Evolutionary conservation across 2,888 invertebrate species (phyloP), one percentile per base, ranked within the genome.

Genomic region (Nemotelus nigrinus): DNA sequence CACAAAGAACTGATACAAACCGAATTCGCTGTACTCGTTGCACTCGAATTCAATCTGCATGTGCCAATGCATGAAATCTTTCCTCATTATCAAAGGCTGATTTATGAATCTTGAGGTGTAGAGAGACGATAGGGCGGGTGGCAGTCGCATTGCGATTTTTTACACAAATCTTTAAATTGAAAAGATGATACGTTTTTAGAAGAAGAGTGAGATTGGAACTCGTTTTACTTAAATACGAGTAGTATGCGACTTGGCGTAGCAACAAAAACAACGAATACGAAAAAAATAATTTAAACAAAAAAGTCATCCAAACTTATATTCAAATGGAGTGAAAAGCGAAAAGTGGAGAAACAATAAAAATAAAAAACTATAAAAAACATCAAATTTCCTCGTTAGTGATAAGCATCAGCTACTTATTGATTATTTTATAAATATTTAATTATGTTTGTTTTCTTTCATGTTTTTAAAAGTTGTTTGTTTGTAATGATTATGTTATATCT

Each of bases 21-120:
- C 78, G 98, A 99, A 88, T 97, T 99, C 88, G 96, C 96, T 3
- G 96, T 97, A 68, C 89, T 98, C 76, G 96, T 98, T 71, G 97
- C 97, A 2, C 89, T 99, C 79, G 97, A 98, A 88, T 98, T 99
- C 85, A 95, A 95, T 8, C 90, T 99, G 78, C 97, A 97, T 88
- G 91, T 97, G 81, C 96, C 97, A 44, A 95, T 94, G 74, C 93
- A 93, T 88, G 97, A 98, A 88, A 92, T 98, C 81, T 93, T 94
- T 87, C 97, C 98, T 8, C 98, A 98, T 87, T 98, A 97, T 89
- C 97, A 98, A 88, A 92, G 98, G 77, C 90, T 98, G 82, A 89
- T 96, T 80, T 96, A 96, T 88, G 96, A 96, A 85, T 96, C 96
- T 88, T 96, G 94, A 95, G 25, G 25, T 25, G 25, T 25, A 25